Base-by-base conservation (phyloP, 2,888 invertebrate genomes). In the Drosophila dives region DNA sequence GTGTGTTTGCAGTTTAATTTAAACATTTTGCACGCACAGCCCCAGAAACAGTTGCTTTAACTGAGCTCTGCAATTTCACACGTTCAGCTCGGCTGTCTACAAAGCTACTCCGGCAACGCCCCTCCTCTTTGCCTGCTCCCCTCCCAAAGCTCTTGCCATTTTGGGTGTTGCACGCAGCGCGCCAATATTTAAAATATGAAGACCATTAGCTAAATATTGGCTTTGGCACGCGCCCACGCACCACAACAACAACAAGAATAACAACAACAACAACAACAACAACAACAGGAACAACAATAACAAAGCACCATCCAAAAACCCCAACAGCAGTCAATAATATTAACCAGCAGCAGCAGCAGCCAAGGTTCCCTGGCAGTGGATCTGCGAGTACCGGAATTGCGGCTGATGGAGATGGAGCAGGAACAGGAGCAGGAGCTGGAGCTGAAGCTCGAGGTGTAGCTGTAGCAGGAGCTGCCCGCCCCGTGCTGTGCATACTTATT, bases 401-500 rank as follows among this genome's bases (percentile, higher is more conserved):
- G 26, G 17, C 36, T 59, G 45, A 29, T 59, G 45, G 55, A 15
- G 38, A 15, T 45, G 45, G 4, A 15, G 45, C 45, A 20, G 45
- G 20, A 45, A 20, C 20, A 45, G 7, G 12, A 62, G 50, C 56
- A 20, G 50, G n/a, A 20, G 32, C 34, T 20, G 29, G 2, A 36
- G 33, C 15, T 62, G 62, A 0, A 26, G 26, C 26, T 26, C 3
- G 20, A 20, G 3, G 11, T 12, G 66, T 53, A 62, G 50, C 56
- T 26, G 50, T 15, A 20, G 33, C 29, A 17, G 29, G 4, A 42
- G 33, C 15, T 62, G 62, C 65, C 58, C 62, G 89, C 83, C 90
- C 90, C 86, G 86, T 86, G 86, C 86, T 86, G 86, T 88, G 86
- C 90, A 86, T 86, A 86, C 89, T 86, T 86, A 86, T 86, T 86